Conservation (phyloP, 64 coral and sea anemone genomes). For the Hydrozoanthus tunicans region DNA sequence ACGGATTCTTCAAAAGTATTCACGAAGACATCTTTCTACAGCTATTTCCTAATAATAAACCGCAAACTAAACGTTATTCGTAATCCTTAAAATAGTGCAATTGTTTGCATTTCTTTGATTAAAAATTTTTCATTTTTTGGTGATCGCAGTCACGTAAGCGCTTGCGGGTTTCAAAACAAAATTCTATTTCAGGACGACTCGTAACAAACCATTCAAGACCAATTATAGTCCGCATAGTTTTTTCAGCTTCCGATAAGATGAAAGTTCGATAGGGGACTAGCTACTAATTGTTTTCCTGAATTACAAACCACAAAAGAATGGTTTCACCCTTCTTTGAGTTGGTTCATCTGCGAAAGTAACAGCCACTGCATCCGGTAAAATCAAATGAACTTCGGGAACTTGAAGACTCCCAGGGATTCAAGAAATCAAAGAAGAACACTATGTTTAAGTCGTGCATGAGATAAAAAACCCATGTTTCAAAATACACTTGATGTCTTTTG, state of each 20-base stretch:
- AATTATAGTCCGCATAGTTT: constrained; percentile 1
- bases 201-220: constrained; percentile 2
- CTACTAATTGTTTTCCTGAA: constrained; percentile 57
- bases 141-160: constrained; percentile 9
- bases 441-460: not conserved
- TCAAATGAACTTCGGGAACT: constrained; percentile 14
- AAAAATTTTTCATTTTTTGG: not conserved
- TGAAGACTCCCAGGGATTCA: not conserved
- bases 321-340: not conserved
- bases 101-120: not conserved
- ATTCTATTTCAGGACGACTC: constrained; percentile 25
- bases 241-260: constrained; percentile 15
- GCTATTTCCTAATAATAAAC: too few relatives aligned
- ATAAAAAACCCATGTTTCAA: not conserved
- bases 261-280: constrained; percentile 16
- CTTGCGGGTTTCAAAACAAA: not conserved
- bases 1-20: too few relatives aligned
- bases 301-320: constrained; percentile 40
- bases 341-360: not conserved
- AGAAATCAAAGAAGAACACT: too few relatives aligned
- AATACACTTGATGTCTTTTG: not conserved
- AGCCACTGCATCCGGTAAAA: constrained; percentile 24
- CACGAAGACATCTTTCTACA: too few relatives aligned
- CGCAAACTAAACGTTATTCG: too few relatives aligned
- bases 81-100: too few relatives aligned